These are phyloP conservation scores for Hemithea aestivaria DNA, from an alignment of 2,888 invertebrate genomes.

Conservation along the genomic window DNA sequence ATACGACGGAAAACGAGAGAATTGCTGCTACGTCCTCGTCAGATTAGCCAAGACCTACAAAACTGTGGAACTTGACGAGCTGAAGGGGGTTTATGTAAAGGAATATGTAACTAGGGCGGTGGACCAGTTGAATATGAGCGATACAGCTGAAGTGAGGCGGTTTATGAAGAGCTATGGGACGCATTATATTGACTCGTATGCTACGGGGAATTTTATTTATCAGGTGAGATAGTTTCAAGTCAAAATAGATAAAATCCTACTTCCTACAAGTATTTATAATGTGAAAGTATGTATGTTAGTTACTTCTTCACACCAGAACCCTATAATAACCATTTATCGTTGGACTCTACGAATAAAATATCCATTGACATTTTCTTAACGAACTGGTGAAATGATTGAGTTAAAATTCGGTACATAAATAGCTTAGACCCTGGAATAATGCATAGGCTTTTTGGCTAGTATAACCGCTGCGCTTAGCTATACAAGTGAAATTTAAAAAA, in stretches of 20 bases:
- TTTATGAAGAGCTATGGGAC: slow-evolving; percentile 92
- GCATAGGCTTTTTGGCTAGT: no score
- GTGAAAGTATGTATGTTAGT: no score
- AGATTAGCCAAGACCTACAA: slow-evolving; percentile 84
- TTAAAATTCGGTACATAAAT: no score
- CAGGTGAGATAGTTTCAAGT: slow-evolving; percentile 81
- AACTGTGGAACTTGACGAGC: slow-evolving; percentile 80
- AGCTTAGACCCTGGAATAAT: no score
- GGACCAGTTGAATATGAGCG: slow-evolving; percentile 81
- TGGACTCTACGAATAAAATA: no score
- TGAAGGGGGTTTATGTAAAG: slow-evolving; percentile 80
- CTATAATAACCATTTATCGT: no score
- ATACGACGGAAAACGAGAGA: slow-evolving; percentile 79
- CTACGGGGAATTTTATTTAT: slow-evolving; percentile 92
- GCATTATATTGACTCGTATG: slow-evolving; percentile 91
- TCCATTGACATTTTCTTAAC: no score
- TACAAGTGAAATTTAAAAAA: no score
- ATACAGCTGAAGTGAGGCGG: slow-evolving; percentile 83
- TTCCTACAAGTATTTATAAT: no score
- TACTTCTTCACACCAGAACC: no score
- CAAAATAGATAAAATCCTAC: background rate
- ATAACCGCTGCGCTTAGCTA: no score
- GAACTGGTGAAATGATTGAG: no score
- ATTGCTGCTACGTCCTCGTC: slow-evolving; percentile 86
- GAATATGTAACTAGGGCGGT: slow-evolving; percentile 83